Percentiles rank a stretch among this genome's conserved stretches.
Conservation (phyloP, 2,888 invertebrate genomes). For the Azorinus chamasolen region DNA sequence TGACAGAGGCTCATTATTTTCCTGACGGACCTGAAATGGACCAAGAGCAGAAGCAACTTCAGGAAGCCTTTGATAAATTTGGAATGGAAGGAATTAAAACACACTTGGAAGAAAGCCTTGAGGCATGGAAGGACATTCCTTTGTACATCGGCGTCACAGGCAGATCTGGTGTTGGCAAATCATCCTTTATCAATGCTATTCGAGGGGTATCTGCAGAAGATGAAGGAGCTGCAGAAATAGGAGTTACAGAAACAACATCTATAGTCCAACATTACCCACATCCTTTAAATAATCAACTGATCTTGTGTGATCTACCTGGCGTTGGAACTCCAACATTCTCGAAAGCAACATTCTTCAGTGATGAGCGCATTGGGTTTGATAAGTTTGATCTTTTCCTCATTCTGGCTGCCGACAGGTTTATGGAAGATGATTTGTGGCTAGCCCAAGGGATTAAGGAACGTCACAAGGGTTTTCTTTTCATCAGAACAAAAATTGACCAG, state of each 20-base stretch:
- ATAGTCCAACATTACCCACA: conserved; percentile 23
- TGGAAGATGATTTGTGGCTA: conserved; percentile 35
- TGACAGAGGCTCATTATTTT: no score
- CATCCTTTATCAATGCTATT: conserved; percentile 38
- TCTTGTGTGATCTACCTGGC: conserved; percentile 46
- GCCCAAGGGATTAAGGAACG: conserved; percentile 11
- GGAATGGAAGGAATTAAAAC: no score
- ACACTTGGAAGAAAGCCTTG: no score
- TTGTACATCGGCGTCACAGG: conserved; percentile 32
- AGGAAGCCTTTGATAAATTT: no score
- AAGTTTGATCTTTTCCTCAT: conserved; percentile 27
- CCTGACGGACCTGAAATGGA: no score
- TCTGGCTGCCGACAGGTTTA: conserved; percentile 15
- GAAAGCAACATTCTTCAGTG: conserved; percentile 14
- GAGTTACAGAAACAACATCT: conserved; percentile 35
- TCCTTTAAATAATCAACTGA: conserved; percentile 29
- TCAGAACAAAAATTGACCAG: conserved; percentile 27
- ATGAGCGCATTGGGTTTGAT: conserved; percentile 13
- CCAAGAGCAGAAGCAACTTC: no score
- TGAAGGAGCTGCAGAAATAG: conserved; percentile 36
- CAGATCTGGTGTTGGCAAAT: conserved; percentile 37
- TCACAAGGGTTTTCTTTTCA: conserved; percentile 26
- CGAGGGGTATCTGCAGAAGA: conserved; percentile 19
- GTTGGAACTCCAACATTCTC: conserved; percentile 38
- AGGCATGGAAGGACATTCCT: conserved; percentile 19